Conservation (phyloP, 2,113 vertebrate species). For the Helogale parvula region DNA sequence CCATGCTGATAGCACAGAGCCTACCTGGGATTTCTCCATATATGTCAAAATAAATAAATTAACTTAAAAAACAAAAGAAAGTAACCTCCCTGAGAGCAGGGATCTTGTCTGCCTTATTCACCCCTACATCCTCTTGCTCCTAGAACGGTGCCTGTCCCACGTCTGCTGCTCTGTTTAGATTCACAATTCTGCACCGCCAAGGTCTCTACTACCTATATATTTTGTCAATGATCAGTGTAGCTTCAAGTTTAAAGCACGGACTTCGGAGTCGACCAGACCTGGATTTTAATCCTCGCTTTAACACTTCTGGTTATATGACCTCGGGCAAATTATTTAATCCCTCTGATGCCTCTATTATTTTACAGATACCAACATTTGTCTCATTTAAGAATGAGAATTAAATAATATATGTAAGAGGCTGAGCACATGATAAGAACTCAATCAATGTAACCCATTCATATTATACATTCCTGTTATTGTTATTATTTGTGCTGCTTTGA, state of each 20-base stretch:
- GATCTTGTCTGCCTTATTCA: background rate
- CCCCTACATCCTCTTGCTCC: background rate
- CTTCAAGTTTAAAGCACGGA: background rate
- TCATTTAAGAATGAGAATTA: constrained; percentile 47
- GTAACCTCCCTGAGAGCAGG: background rate
- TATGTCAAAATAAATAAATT: no score
- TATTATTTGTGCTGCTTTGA: background rate
- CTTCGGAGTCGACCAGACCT: background rate
- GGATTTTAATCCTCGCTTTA: background rate
- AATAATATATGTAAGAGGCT: background rate
- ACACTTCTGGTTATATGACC: background rate
- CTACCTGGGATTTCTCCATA: no score
- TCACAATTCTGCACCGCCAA: background rate
- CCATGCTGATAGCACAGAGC: no score
- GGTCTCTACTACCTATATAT: background rate
- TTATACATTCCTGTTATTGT: background rate
- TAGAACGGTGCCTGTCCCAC: background rate
- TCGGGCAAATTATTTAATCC: background rate
- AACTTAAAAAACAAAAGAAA: background rate
- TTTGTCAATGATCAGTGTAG: background rate
- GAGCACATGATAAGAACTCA: background rate
- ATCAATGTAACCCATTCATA: background rate
- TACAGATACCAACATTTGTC: background rate
- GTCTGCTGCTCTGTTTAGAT: background rate
- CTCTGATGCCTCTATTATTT: background rate